These are phyloP conservation scores for Phenacoccus solenopsis DNA, from an alignment of 1,140 invertebrate species.

Conservation along the genomic window DNA sequence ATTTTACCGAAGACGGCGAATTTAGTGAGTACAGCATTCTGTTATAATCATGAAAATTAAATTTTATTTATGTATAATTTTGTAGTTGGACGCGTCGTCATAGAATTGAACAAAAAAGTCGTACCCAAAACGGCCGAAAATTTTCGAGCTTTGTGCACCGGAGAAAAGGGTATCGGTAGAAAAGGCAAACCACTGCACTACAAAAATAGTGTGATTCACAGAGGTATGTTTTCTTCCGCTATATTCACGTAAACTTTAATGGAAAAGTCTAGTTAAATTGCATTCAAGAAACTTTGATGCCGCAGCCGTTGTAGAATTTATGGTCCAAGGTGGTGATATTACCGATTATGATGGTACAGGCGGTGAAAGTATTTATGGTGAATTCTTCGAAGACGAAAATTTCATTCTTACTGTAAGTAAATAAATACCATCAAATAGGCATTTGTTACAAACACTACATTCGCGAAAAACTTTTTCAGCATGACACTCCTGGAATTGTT, in stretches of 20 bases:
- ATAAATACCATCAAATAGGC: no score
- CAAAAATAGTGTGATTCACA: slow-evolving; percentile 61
- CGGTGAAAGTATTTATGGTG: slow-evolving; percentile 89
- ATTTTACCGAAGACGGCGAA: not conserved
- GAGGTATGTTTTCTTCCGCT: slow-evolving; percentile 38
- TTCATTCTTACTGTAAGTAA: slow-evolving; percentile 49
- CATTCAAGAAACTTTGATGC: slow-evolving; percentile 28
- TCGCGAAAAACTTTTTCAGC: slow-evolving; percentile 35
- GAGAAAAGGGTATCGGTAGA: slow-evolving; percentile 60
- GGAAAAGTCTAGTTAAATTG: not conserved
- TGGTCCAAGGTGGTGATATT: slow-evolving; percentile 76
- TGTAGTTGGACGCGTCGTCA: slow-evolving; percentile 62
- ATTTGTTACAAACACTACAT: no score
- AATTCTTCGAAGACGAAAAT: slow-evolving; percentile 80
- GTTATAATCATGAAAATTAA: slow-evolving; percentile 11
- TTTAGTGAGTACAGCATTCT: not conserved
- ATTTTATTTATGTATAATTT: no score
- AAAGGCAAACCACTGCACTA: slow-evolving; percentile 57
- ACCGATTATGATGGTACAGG: slow-evolving; percentile 67
- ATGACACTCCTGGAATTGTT: slow-evolving; percentile 51
- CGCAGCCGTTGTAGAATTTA: slow-evolving; percentile 57
- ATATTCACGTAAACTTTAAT: not conserved
- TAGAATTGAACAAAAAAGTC: slow-evolving; percentile 68
- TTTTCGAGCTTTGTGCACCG: slow-evolving; percentile 78
- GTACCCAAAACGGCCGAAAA: slow-evolving; percentile 86